A percentile compares a stretch with the other conserved stretches of the same genome.
Evolutionary conservation across 2,888 invertebrate species (phyloP).

Genomic region (Patella ulyssiponensis): DNA sequence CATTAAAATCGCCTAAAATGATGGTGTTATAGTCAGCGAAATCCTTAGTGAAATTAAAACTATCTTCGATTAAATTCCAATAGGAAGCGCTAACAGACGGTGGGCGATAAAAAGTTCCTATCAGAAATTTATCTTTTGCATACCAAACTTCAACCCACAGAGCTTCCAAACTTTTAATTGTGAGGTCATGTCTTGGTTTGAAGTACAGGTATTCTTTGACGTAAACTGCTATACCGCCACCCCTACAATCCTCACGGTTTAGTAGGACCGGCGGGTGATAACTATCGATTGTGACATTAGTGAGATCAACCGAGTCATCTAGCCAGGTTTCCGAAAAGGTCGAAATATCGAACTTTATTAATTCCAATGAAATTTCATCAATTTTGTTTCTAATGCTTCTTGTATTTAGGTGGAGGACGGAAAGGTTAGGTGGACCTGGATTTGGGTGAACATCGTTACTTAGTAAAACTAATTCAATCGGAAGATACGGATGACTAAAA

Average conservation of each 20-base stretch:
- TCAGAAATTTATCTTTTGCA: no score
- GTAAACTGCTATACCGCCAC: background rate
- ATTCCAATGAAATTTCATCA: background rate
- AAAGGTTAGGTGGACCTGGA: background rate
- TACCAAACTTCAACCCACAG: background rate
- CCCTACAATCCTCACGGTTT: background rate
- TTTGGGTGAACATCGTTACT: background rate
- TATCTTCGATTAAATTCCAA: background rate
- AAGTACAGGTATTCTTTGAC: background rate
- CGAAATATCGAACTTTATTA: background rate
- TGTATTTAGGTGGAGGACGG: background rate
- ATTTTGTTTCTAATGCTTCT: background rate
- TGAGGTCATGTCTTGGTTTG: slow-evolving; percentile 6
- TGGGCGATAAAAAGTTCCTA: background rate
- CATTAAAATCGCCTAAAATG: background rate
- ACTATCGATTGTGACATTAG: background rate
- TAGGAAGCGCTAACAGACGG: background rate
- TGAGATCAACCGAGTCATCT: background rate
- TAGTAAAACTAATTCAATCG: no score
- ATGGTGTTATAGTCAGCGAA: background rate
- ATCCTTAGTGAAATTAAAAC: slow-evolving; percentile 1
- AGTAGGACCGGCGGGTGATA: background rate
- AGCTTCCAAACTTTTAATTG: background rate
- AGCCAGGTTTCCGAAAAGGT: slow-evolving; percentile 3
- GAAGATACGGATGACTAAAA: no score